Evolutionary conservation across 1,140 invertebrate species (phyloP).

Genomic region (Phortica variegata): DNA sequence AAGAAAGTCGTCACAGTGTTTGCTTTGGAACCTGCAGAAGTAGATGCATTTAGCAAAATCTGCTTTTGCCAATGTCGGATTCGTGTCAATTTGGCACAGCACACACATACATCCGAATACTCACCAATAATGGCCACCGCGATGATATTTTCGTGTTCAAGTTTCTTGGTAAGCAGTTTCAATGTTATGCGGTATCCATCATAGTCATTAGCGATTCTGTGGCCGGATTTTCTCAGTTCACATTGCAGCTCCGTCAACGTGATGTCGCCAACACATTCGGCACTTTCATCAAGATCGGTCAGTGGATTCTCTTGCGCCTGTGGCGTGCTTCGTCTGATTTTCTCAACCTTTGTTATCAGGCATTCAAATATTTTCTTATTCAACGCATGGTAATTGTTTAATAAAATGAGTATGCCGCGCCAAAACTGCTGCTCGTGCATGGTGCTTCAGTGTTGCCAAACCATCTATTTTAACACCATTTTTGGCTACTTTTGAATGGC

Average conservation of each 20-base stretch:
- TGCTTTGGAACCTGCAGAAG: conserved; percentile 28
- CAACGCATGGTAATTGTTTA: conserved; percentile 45
- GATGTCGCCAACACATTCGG: no score
- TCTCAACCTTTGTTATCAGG: conserved; percentile 25
- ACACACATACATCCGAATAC: neutral
- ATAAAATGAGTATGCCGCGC: conserved; percentile 36
- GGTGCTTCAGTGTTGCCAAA: no score
- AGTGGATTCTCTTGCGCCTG: neutral
- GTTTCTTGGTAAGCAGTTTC: conserved; percentile 44
- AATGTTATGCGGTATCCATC: conserved; percentile 28
- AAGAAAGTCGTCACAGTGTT: neutral
- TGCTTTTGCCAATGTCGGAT: conserved; percentile 1
- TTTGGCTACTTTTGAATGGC: no score
- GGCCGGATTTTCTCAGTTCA: no score
- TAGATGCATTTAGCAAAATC: conserved; percentile 27
- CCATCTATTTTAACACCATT: no score
- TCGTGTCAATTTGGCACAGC: no score
- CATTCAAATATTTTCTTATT: conserved; percentile 51
- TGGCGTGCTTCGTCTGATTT: neutral
- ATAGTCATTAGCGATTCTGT: no score
- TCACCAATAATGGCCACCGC: conserved; percentile 35
- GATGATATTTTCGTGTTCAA: conserved; percentile 23
- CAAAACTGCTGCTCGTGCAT: conserved; percentile 36
- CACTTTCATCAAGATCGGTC: no score
- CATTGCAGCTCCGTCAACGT: no score